Percentiles rank a stretch among this genome's conserved stretches.
These are phyloP conservation scores for Chrysomallon squamiferum DNA, from an alignment of 1,140 invertebrate genomes.

Conservation along the genomic window DNA sequence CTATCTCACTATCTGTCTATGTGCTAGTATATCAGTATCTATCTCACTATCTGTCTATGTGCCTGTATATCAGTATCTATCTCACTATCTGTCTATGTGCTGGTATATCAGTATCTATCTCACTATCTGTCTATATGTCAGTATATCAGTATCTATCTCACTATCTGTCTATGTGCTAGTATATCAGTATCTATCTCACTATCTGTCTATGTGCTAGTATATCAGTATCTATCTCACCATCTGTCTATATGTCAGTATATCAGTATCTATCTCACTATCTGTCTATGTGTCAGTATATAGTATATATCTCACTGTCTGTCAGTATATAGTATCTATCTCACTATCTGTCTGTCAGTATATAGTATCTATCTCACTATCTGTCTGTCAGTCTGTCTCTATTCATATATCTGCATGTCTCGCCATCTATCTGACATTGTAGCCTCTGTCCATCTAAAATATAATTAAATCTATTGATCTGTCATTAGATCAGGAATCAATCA, in stretches of 20 bases:
- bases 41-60: not conserved
- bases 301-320: no score
- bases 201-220: not conserved
- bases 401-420: not conserved
- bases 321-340: no score
- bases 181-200: not conserved
- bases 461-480: no score
- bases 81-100: not conserved
- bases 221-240: no score
- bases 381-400: not conserved
- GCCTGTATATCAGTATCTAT: no score
- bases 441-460: no score
- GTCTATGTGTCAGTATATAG: no score
- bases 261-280: no score
- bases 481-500: no score
- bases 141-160: not conserved
- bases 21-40: no score
- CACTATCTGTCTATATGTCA: not conserved
- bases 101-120: not conserved
- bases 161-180: not conserved
- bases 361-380: not conserved
- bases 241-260: no score
- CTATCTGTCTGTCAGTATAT: no score
- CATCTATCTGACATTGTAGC: not conserved
- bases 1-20: not conserved